These are phyloP conservation scores for Aptenodytes forsteri DNA, from an alignment of 2,113 vertebrate genomes.

Conservation along the genomic window DNA sequence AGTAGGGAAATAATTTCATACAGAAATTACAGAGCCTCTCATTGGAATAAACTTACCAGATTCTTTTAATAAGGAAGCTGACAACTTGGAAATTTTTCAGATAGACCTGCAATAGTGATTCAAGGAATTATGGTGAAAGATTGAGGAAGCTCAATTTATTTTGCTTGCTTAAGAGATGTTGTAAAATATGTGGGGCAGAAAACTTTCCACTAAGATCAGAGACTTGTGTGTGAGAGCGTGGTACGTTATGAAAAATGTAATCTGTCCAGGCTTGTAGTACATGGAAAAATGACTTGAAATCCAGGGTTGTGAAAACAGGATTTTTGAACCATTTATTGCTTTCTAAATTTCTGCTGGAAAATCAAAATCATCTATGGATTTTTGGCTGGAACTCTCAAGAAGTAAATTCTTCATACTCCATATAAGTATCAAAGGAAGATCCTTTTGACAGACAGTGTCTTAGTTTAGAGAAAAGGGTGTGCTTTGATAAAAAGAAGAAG, in stretches of 20 bases:
- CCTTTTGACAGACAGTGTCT: background rate
- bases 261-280: background rate
- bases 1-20: background rate
- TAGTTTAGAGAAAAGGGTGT: background rate
- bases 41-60: background rate
- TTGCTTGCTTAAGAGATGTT: background rate
- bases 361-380: background rate
- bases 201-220: background rate
- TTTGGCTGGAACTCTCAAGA: background rate
- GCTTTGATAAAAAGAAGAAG: background rate
- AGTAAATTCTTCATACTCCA: background rate
- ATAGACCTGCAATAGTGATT: background rate
- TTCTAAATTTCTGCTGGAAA: background rate
- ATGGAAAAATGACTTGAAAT: background rate
- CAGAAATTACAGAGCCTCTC: background rate
- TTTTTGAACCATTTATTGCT: background rate
- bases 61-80: background rate
- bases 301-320: background rate
- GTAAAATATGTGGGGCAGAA: background rate
- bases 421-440: background rate
- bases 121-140: background rate
- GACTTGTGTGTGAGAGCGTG: background rate
- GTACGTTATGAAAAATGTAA: background rate
- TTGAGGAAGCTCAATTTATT: background rate
- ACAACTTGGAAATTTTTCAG: background rate